These are phyloP conservation scores for Linepithema humile DNA, from an alignment of 1,140 invertebrate species.

Conservation along the genomic window DNA sequence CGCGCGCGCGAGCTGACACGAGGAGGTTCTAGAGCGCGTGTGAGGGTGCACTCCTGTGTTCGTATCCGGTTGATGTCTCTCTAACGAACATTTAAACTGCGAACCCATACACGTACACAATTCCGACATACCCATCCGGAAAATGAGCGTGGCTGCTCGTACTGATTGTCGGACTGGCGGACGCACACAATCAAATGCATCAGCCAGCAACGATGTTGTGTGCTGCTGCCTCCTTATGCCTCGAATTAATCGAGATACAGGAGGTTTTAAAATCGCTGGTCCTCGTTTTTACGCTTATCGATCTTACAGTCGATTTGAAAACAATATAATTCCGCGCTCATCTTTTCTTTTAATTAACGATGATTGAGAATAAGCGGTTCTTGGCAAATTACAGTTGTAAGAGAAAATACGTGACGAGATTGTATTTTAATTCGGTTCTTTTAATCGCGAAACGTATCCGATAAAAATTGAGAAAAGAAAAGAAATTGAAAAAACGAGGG, in stretches of 20 bases:
- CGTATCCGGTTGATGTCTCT: slow-evolving; percentile 2
- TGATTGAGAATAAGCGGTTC: too few relatives aligned
- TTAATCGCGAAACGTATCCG: too few relatives aligned
- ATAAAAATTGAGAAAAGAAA: too few relatives aligned
- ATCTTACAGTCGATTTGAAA: neutral
- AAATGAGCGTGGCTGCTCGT: slow-evolving; percentile 1
- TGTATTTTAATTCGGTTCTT: too few relatives aligned
- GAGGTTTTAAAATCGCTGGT: neutral
- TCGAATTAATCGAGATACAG: neutral
- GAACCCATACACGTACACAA: neutral
- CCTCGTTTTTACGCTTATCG: neutral
- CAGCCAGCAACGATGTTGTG: neutral
- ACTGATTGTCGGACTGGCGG: slow-evolving; percentile 1
- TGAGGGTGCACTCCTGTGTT: neutral
- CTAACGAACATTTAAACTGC: slow-evolving; percentile 45
- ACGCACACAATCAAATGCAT: neutral
- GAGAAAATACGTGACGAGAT: too few relatives aligned
- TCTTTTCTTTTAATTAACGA: too few relatives aligned
- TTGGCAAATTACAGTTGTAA: too few relatives aligned
- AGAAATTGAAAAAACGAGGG: too few relatives aligned
- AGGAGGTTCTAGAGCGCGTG: slow-evolving; percentile 11
- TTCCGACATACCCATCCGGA: neutral
- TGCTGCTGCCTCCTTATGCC: neutral
- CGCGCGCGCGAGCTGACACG: slow-evolving; percentile 25
- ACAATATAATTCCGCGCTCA: neutral